Conservation (phyloP, 2,113 vertebrate species). For the Ictalurus furcatus region DNA sequence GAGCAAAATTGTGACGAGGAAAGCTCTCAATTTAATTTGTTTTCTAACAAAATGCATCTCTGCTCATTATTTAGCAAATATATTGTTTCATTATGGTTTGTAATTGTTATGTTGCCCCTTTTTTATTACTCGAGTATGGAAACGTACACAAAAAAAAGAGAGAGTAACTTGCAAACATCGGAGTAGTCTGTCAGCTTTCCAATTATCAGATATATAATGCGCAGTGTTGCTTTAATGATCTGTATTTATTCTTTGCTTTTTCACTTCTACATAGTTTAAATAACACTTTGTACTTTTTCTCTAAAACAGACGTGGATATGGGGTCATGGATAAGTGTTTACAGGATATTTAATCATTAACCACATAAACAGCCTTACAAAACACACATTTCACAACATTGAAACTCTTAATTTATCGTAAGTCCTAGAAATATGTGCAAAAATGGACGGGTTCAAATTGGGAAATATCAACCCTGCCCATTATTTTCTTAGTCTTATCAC, state of each 20-base stretch:
- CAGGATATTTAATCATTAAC: slow-evolving; percentile 11
- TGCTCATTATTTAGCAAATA: background rate
- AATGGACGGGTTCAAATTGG: background rate
- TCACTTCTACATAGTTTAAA: background rate
- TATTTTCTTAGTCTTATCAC: background rate
- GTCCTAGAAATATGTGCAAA: background rate
- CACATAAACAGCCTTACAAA: background rate
- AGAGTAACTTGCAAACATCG: background rate
- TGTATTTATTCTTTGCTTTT: background rate
- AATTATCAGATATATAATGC: background rate
- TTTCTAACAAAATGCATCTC: background rate
- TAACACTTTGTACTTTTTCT: slow-evolving; percentile 4
- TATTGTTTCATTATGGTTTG: background rate
- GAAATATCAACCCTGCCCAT: slow-evolving; percentile 19
- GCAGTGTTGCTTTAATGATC: background rate
- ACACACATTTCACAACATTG: background rate
- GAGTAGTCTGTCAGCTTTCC: background rate
- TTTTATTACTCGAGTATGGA: background rate
- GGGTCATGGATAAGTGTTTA: background rate
- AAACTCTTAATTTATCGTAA: background rate
- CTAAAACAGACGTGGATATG: background rate
- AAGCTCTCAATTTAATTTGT: background rate
- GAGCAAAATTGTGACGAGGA: background rate
- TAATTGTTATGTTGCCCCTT: background rate
- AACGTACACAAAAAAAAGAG: background rate